Conservation (phyloP, 2,797 vertebrate genomes). For the Cephalopachus bancanus region DNA sequence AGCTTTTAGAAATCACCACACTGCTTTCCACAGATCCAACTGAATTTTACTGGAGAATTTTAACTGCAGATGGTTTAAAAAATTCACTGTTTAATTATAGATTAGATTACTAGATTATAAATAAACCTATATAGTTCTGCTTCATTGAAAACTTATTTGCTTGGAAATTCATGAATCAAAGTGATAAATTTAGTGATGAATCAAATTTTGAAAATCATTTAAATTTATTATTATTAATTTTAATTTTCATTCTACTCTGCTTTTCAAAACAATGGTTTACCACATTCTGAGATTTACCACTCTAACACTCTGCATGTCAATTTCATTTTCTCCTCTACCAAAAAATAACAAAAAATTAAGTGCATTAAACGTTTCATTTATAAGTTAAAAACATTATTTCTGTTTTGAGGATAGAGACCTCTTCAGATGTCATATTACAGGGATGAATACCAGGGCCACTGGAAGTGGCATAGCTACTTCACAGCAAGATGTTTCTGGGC, state of each 20-base stretch:
- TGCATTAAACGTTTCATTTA: constrained; percentile 34
- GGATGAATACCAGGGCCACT: neutral
- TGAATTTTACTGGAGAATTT: constrained; percentile 43
- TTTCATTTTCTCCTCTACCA: neutral
- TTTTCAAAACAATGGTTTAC: neutral
- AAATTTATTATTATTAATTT: constrained; percentile 8
- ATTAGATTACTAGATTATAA: neutral
- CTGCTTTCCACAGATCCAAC: neutral
- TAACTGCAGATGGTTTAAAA: neutral
- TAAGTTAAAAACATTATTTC: neutral
- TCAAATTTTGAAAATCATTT: constrained; percentile 46
- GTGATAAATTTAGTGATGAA: neutral
- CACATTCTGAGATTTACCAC: neutral
- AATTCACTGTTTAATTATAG: neutral
- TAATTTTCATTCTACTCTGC: neutral
- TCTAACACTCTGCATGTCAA: neutral
- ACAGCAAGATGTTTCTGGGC: constrained; percentile 51
- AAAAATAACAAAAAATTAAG: neutral
- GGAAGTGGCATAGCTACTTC: neutral
- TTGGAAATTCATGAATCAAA: neutral
- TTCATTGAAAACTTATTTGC: neutral
- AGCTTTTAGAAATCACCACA: too few species aligned
- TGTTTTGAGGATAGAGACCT: constrained; percentile 52
- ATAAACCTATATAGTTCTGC: neutral
- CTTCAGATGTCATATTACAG: neutral